Conservation (phyloP, 1,140 invertebrate genomes). For the Limonius californicus region DNA sequence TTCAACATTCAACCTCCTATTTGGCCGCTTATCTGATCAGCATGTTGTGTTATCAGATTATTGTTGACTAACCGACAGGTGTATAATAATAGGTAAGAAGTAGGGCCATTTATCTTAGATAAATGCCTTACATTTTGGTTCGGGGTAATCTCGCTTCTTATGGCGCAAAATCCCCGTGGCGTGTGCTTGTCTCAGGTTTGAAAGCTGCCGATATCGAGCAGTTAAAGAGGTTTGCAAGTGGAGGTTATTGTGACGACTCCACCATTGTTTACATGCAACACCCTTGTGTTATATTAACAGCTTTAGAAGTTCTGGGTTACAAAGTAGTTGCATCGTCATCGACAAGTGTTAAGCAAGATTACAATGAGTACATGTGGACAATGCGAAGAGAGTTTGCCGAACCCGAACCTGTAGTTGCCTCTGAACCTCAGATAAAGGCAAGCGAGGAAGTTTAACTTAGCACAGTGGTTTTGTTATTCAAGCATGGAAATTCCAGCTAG, state of each 20-base stretch:
- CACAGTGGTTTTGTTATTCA: background rate
- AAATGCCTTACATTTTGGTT: conserved; percentile 84
- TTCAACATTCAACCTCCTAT: no score
- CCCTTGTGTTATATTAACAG: conserved; percentile 80
- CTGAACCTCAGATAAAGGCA: conserved; percentile 7
- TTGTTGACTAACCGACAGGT: no score
- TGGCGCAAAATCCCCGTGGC: conserved; percentile 77
- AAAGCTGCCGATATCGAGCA: conserved; percentile 80
- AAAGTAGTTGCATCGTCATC: conserved; percentile 81
- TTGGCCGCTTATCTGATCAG: no score
- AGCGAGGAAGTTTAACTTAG: conserved; percentile 16
- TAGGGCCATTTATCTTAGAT: background rate
- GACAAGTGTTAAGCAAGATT: conserved; percentile 78
- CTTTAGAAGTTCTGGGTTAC: conserved; percentile 80
- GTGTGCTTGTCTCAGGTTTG: conserved; percentile 76
- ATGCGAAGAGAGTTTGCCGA: conserved; percentile 84
- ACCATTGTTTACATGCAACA: conserved; percentile 82
- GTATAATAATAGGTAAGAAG: no score
- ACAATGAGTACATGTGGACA: conserved; percentile 89
- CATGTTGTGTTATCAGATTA: no score
- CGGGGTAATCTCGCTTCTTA: conserved; percentile 81
- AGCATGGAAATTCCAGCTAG: conserved; percentile 44
- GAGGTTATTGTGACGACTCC: conserved; percentile 71
- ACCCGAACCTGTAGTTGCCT: conserved; percentile 60
- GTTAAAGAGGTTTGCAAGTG: conserved; percentile 71